Evolutionary conservation across 2,797 vertebrate species (phyloP), one percentile per base, ranked within the genome.

Genomic region (Chelmon rostratus): DNA sequence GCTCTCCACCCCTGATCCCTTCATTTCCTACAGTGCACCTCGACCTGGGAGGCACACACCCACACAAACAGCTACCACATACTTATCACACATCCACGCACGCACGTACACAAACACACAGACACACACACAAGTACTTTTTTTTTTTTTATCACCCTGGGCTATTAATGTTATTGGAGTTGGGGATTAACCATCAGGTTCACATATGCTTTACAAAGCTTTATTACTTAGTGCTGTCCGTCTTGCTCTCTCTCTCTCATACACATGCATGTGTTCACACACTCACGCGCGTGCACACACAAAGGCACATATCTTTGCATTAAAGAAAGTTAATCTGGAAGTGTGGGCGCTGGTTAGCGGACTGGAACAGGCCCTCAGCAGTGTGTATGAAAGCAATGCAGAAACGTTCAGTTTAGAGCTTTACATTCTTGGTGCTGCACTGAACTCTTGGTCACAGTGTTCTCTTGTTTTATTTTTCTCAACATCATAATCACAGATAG

Each of bases 1-100:
- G 93, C 88, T 91, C 92, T 94, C 85, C 76, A 72, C 88, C 93
- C 88, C 85, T 96, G 93, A 94, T 94, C 94, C 92, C 80, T 91
- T 95, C 93, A 95, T 96, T 96, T 95, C 92, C 94, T 94, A 91
- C 94, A 94, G 94, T 95, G 94, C 94, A 92, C 88, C 91, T 91
- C 88, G 65, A 92, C 92, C 91, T 90, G 75, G 87, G 78, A 85
- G 78, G 76, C 78, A 71, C 68, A 68, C 81, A 72, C 75, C 52
- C 84, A 75, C 79, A 49, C 78, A 68, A 73, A 56, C 67, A 61
- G n/a, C n/a, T n/a, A n/a, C n/a, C n/a, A n/a, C n/a, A n/a, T n/a
- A n/a, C n/a, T n/a, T n/a, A n/a, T n/a, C 78, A 78, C 86, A 76
- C 82, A 66, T 62, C 42, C 73, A 74, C 13, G 25, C 80, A 69